Percentiles rank a stretch among this genome's conserved stretches.
Conservation (phyloP, 2,797 vertebrate species). For the Meriones psammophilus region DNA sequence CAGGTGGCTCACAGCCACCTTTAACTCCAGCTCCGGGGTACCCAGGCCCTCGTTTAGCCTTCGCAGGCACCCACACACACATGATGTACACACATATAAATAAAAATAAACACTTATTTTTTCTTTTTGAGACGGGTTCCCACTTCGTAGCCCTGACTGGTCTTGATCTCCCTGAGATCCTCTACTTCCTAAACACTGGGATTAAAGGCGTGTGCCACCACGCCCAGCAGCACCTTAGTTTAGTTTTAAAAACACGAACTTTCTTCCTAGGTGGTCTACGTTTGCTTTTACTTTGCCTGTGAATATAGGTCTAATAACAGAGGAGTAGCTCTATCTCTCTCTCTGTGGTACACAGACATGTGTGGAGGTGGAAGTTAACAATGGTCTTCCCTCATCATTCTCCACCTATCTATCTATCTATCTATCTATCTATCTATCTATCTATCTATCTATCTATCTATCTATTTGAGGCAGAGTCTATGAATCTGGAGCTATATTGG, state of each 20-base stretch:
- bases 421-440: no score
- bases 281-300: background rate
- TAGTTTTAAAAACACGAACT: background rate
- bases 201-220: background rate
- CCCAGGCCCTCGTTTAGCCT: background rate
- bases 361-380: background rate
- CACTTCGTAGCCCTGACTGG: background rate
- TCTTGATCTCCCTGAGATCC: background rate
- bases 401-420: background rate
- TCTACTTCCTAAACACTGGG: background rate
- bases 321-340: background rate
- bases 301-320: background rate
- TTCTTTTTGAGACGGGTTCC: background rate
- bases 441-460: background rate
- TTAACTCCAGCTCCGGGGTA: background rate
- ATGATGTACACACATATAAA: background rate
- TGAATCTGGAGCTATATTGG: background rate
- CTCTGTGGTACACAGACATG: accelerated
- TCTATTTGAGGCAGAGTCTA: background rate
- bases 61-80: background rate
- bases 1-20: background rate
- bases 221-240: background rate
- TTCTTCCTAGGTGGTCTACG: background rate
- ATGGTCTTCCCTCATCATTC: background rate
- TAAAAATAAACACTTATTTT: background rate